A percentile compares a stretch with the other conserved stretches of the same genome.
These are phyloP conservation scores for Congeria kusceri DNA, from an alignment of 2,888 invertebrate species.

Conservation along the genomic window DNA sequence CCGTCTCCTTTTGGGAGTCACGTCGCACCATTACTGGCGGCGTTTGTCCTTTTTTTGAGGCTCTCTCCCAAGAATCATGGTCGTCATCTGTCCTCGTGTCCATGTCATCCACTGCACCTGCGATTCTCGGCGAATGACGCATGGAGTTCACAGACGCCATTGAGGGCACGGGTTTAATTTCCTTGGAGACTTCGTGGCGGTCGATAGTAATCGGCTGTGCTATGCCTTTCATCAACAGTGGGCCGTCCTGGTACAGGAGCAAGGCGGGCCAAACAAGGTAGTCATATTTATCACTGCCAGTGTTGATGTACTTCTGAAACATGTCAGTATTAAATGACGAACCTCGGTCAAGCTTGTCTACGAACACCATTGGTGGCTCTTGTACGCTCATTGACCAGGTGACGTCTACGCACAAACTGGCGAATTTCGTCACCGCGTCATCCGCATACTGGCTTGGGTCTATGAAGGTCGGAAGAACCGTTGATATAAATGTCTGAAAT, in stretches of 20 bases:
- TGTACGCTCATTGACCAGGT: constrained; percentile 61
- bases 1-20: constrained; percentile 15
- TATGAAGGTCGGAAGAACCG: constrained; percentile 60
- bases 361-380: constrained; percentile 55
- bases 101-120: constrained; percentile 12
- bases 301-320: constrained; percentile 48
- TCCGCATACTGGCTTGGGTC: constrained; percentile 47
- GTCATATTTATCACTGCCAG: constrained; percentile 52
- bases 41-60: constrained; percentile 5
- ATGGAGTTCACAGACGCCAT: background rate
- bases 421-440: constrained; percentile 24
- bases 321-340: constrained; percentile 44
- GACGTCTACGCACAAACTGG: constrained; percentile 51
- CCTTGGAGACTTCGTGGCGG: background rate
- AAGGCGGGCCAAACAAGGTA: constrained; percentile 62
- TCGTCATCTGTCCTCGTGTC: constrained; percentile 6
- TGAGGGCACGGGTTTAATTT: background rate
- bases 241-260: constrained; percentile 34
- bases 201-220: constrained; percentile 46
- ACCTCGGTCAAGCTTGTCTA: constrained; percentile 52
- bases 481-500: constrained; percentile 53
- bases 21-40: constrained; percentile 34
- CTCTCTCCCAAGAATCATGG: constrained; percentile 22
- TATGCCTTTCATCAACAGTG: constrained; percentile 52
- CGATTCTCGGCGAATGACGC: background rate